phyloP scores from a whole-genome alignment of 2,113 vertebrate species.

The Burhinus bistriatus region DNA sequence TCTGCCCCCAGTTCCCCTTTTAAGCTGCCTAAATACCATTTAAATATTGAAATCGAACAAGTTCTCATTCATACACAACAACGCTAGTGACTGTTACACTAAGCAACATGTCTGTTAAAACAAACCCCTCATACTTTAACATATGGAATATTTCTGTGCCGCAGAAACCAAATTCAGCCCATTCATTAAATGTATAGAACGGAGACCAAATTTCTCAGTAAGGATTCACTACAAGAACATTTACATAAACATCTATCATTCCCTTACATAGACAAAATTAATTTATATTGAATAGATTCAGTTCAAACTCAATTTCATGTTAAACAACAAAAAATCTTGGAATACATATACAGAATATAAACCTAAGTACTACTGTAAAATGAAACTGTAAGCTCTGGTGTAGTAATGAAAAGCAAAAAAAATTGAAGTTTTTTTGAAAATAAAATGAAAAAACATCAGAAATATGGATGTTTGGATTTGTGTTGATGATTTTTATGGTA shows the following conservation, averaged over 20 bases:
- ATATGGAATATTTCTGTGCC: neutral
- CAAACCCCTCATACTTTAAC: neutral
- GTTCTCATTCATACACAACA: neutral
- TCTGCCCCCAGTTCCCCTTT: neutral
- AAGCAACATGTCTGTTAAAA: neutral
- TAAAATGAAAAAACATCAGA: neutral
- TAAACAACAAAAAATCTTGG: neutral
- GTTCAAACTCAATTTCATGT: neutral
- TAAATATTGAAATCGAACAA: rapidly evolving
- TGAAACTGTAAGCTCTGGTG: neutral
- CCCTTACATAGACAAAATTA: neutral
- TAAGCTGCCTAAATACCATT: neutral
- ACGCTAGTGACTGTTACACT: neutral
- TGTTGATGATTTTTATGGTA: neutral
- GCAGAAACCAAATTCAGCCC: neutral
- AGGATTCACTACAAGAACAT: neutral
- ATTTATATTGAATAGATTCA: neutral
- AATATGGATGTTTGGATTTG: neutral
- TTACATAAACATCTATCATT: neutral
- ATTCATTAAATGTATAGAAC: neutral
- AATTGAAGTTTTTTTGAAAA: neutral
- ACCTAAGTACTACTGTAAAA: neutral
- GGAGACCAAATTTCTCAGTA: neutral
- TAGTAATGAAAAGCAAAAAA: neutral
- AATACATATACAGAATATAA: neutral